These are phyloP conservation scores for Rhyacichthys aspro DNA, from an alignment of 2,797 vertebrate species.

Conservation along the genomic window DNA sequence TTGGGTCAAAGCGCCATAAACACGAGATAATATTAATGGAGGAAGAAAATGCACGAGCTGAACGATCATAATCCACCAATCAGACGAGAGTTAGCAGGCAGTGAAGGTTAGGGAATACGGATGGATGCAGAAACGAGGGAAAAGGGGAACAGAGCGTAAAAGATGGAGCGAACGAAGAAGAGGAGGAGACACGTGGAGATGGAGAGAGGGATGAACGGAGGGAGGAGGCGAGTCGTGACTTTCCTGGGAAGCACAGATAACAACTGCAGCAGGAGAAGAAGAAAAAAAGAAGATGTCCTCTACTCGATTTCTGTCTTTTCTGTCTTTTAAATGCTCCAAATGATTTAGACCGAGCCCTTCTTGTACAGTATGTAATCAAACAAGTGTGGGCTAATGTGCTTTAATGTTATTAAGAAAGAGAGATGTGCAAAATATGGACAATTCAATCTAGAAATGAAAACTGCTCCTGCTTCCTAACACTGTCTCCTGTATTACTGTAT, in stretches of 20 bases:
- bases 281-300: neutral
- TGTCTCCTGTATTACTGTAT: too few species aligned
- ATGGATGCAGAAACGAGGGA: slow-evolving; percentile 2
- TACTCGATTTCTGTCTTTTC: too few species aligned
- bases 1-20: slow-evolving; percentile 35
- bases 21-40: slow-evolving; percentile 34
- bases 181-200: slow-evolving; percentile 9
- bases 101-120: too few species aligned
- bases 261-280: slow-evolving; percentile 8
- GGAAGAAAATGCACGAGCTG: slow-evolving; percentile 34
- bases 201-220: neutral
- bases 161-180: slow-evolving; percentile 11
- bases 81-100: too few species aligned
- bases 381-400: too few species aligned
- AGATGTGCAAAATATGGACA: too few species aligned
- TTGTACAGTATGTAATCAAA: too few species aligned
- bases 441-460: too few species aligned
- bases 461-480: too few species aligned
- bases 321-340: too few species aligned
- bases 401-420: too few species aligned
- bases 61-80: slow-evolving; percentile 16
- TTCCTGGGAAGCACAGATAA: slow-evolving; percentile 11
- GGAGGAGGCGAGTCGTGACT: slow-evolving; percentile 38
- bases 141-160: neutral
- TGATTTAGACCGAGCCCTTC: too few species aligned